Evolutionary conservation across 1,140 invertebrate species (phyloP).

Genomic region (Babylonia areolata): DNA sequence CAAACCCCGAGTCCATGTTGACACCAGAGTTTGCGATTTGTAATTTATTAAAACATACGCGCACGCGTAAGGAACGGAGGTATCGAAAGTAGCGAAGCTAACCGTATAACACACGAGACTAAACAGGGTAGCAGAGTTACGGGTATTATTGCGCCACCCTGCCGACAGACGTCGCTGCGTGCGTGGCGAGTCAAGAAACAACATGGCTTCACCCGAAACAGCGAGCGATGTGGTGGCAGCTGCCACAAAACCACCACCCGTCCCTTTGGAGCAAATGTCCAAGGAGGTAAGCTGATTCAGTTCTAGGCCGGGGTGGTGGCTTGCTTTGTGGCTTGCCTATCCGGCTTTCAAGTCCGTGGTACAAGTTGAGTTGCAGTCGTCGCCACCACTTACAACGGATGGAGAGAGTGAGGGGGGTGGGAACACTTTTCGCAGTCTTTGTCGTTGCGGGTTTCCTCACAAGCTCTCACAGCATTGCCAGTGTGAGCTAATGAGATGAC

Average conservation of each 20-base stretch:
- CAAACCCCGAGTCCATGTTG: background rate
- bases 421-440: constrained; percentile 36
- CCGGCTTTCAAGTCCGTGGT: constrained; percentile 31
- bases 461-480: constrained; percentile 34
- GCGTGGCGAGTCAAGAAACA: constrained; percentile 45
- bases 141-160: constrained; percentile 42
- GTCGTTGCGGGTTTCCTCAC: constrained; percentile 41
- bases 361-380: constrained; percentile 31
- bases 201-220: constrained; percentile 56
- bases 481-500: constrained; percentile 43
- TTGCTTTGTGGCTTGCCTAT: constrained; percentile 31
- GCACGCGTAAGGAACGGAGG: background rate
- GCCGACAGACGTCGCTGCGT: constrained; percentile 38
- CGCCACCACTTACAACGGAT: constrained; percentile 20
- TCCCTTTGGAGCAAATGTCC: constrained; percentile 47
- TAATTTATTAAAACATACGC: background rate
- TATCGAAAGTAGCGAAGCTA: constrained; percentile 11
- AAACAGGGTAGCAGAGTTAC: constrained; percentile 38
- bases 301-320: constrained; percentile 31
- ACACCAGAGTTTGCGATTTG: background rate
- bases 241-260: constrained; percentile 49
- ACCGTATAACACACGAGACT: too few species aligned
- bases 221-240: constrained; percentile 45
- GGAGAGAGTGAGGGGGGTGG: constrained; percentile 33
- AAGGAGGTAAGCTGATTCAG: constrained; percentile 50